Evolutionary conservation across 2,113 vertebrate species (phyloP), one percentile per base, ranked within the genome.

Genomic region (Peromyscus maniculatus): DNA sequence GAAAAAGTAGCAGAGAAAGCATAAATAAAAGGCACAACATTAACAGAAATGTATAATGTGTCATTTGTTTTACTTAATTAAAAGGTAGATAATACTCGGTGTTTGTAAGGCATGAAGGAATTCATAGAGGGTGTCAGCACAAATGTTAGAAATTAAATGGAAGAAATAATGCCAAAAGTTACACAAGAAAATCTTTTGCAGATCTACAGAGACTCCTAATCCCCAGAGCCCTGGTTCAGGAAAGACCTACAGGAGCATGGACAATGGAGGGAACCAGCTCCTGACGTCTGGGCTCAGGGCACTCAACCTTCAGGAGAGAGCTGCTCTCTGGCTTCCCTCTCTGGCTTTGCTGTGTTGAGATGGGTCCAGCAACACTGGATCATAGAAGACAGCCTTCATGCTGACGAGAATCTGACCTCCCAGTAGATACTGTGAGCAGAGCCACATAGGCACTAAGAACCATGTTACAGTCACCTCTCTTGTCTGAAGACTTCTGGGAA

Each of bases 211-310:
- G 13, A 67, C 43, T 52, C 46, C 31, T 24, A 67, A 66, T 46
- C 19, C 19, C 10, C 11, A 16, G 16, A 0, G 1, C 15, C n/a
- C 0, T 0, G 2, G 4, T 26, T 0, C 1, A 2, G 15, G 15
- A 17, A 67, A 26, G 59, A 52, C 0, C 2, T 10, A 5, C 3
- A 21, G 4, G 33, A 5, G 3, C 22, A 33, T 15, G 57, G 33
- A 26, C 52, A n/a, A 1, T 11, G 46, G 24, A 0, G 0, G 0
- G 9, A n/a, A 21, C 4, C 0, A 6, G 1, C 7, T 1, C 55
- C 10, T 86, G 82, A 43, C n/a, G 31, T 84, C n/a, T 43, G 9
- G 39, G 43, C 2, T 86, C 62, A 10, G 39, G 46, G 26, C 16
- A 66, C 15, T 12, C 26, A 17, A 11, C 62, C 28, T 19, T 87